Percentiles rank a stretch among this genome's conserved stretches.
Evolutionary conservation across 2,113 vertebrate genomes (phyloP).

Genomic region (Caranx ignobilis): DNA sequence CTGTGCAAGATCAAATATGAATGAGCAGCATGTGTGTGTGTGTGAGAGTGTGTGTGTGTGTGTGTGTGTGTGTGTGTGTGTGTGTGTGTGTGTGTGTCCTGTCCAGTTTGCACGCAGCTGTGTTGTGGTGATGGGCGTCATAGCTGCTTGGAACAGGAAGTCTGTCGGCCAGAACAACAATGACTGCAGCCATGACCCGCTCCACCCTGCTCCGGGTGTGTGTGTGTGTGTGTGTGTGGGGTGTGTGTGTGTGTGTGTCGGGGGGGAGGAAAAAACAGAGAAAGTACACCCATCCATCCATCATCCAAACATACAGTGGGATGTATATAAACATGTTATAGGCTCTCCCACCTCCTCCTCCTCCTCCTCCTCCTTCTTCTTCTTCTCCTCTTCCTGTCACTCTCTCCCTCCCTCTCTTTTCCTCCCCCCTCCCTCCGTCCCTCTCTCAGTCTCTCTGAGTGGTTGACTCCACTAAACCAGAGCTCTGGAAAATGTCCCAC

Average conservation of each 20-base stretch:
- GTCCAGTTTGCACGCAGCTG: conserved; percentile 70
- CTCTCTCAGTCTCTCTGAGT: too few species aligned
- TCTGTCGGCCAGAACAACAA: conserved; percentile 84
- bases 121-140: conserved; percentile 74
- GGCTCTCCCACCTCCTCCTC: neutral
- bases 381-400: neutral
- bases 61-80: too few species aligned
- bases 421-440: conserved; percentile 30
- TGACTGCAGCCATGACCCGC: conserved; percentile 78
- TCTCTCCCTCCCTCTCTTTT: conserved; percentile 13
- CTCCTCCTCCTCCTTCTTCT: neutral
- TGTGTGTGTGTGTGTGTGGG: conserved; percentile 38
- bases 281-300: conserved; percentile 54
- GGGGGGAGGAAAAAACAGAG: conserved; percentile 53
- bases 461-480: conserved; percentile 69
- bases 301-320: conserved; percentile 23
- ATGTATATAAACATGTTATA: conserved; percentile 17
- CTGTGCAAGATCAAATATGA: conserved; percentile 22
- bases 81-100: conserved; percentile 36
- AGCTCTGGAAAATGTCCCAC: conserved; percentile 83
- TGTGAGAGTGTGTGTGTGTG: too few species aligned
- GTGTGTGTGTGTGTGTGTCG: conserved; percentile 41
- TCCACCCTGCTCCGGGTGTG: conserved; percentile 70
- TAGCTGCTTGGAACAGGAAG: conserved; percentile 82
- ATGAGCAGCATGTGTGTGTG: conserved; percentile 19